Conservation (phyloP, 2,113 vertebrate species). For the Xiphorhynchus elegans region DNA sequence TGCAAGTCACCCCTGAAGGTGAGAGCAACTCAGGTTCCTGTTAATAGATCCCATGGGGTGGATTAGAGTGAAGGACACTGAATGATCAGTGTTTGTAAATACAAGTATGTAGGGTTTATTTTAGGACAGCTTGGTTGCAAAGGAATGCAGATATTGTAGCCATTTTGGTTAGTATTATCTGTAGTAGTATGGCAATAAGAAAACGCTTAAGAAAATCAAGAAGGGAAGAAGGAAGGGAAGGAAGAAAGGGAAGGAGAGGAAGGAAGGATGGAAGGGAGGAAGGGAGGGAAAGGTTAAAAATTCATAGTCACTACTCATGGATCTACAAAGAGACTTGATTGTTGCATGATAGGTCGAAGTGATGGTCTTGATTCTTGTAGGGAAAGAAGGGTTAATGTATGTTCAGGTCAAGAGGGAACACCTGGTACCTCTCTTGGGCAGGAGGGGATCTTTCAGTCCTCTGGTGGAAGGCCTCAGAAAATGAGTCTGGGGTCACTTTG, state of each 20-base stretch:
- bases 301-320: not conserved
- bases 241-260: too few relatives aligned
- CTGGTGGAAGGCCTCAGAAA: not conserved
- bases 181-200: not conserved
- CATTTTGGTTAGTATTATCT: not conserved
- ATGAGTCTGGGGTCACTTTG: not conserved
- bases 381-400: not conserved
- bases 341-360: not conserved
- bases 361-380: not conserved
- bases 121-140: not conserved
- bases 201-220: not conserved
- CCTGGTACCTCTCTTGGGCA: not conserved
- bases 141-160: not conserved
- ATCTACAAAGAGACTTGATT: not conserved
- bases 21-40: not conserved
- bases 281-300: not conserved
- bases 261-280: too few relatives aligned
- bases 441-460: not conserved
- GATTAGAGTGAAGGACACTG: not conserved
- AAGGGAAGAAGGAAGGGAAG: not conserved
- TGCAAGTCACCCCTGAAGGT: not conserved
- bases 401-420: not conserved
- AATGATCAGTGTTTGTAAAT: not conserved
- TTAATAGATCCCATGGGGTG: not conserved
- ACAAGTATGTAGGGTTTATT: not conserved